Evolutionary conservation across 2,797 vertebrate species (phyloP), one percentile per base, ranked within the genome.

Genomic region (Pantherophis vulpinus): DNA sequence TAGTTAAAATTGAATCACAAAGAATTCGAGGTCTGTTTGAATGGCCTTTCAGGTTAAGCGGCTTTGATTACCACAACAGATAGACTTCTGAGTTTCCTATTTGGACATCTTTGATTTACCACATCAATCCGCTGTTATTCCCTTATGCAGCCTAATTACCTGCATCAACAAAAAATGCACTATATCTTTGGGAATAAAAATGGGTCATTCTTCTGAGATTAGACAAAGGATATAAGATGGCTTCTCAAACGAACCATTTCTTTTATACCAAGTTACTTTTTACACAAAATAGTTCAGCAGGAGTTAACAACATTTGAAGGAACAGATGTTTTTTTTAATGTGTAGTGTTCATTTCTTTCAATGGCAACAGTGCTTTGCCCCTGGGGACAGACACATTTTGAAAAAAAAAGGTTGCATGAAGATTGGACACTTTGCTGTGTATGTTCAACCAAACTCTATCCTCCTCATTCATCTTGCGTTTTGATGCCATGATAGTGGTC

Each of bases 11-110:
- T 66, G 79, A 86, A 90, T 87, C 88, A n/a, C 59, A 56, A 29
- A 54, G 63, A n/a, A 86, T 42, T 20, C 51, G 18, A 55, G 74
- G 59, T 18, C 47, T 90, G 55, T 86, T 37, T n/a, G 92, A 90
- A 90, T 29, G 79, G 25, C 59, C 88, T 51, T 47, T 66, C 74
- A n/a, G 79, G 13, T 54, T 42, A 13, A 42, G 29, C 14, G 18
- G 42, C 42, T 92, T 92, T 89, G 70, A 92, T 92, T 83, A 60
- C 42, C 88, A 90, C 74, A 86, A 86, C n/a, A 90, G 70, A 90
- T 89, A 90, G 51, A 54, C 37, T 89, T 60, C 55, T 90, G 88
- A 37, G 23, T 90, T 87, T 90, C 60, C 79, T 66, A 54, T 14
- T 87, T 90, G n/a, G n/a, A 23, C 58, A 12, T 42, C 27, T 87